phyloP scores from a whole-genome alignment of 2,797 vertebrate species.

The Botia almorhae region DNA sequence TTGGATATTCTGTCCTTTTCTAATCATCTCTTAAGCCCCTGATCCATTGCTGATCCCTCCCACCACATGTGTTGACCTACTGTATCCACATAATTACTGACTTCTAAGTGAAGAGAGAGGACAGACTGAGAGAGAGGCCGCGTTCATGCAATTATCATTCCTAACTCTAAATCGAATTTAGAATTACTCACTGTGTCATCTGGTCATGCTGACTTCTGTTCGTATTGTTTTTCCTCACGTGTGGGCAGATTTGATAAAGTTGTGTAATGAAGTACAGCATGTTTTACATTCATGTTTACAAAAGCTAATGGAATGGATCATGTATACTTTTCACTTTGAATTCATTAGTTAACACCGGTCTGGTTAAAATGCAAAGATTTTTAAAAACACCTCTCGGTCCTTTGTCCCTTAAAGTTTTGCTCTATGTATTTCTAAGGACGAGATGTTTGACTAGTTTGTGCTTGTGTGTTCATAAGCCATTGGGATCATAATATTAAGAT shows the following conservation, averaged over 20 bases:
- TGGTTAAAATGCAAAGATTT: neutral
- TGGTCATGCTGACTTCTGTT: neutral
- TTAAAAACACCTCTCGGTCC: too few species aligned
- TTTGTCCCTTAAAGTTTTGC: slow-evolving; percentile 55
- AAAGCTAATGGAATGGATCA: slow-evolving; percentile 5
- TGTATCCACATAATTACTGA: slow-evolving; percentile 61
- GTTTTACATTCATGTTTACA: slow-evolving; percentile 45
- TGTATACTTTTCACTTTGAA: slow-evolving; percentile 25
- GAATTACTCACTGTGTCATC: slow-evolving; percentile 4
- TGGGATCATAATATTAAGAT: neutral
- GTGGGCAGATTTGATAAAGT: slow-evolving; percentile 17
- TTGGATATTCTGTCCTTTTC: neutral
- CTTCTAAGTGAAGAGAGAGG: slow-evolving; percentile 59
- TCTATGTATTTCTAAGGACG: slow-evolving; percentile 28
- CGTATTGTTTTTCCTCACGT: neutral
- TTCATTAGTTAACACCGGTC: slow-evolving; percentile 49
- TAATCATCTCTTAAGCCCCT: slow-evolving; percentile 50
- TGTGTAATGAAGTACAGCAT: slow-evolving; percentile 26
- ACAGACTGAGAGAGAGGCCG: slow-evolving; percentile 20
- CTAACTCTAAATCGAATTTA: neutral
- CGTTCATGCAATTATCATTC: slow-evolving; percentile 49
- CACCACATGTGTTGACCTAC: slow-evolving; percentile 56
- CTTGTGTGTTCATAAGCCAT: neutral
- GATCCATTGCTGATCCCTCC: slow-evolving; percentile 47
- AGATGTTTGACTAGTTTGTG: neutral